These are phyloP conservation scores for Argya squamiceps DNA, from an alignment of 2,797 vertebrate species.

Conservation along the genomic window DNA sequence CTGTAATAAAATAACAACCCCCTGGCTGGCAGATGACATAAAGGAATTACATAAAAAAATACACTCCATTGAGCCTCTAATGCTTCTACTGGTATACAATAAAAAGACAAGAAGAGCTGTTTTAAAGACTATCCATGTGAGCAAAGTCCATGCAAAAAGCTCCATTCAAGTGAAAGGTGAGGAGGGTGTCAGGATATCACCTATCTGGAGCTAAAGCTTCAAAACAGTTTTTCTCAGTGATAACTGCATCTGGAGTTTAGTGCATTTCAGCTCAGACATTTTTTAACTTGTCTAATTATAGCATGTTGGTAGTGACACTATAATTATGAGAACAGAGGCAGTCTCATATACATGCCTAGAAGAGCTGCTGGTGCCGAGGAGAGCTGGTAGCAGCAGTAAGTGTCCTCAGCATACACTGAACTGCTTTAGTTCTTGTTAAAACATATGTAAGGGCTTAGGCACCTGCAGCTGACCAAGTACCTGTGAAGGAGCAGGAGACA, in stretches of 20 bases:
- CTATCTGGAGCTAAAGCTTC: not conserved
- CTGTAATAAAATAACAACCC: not conserved
- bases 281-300: conserved; percentile 49
- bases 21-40: not conserved
- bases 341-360: not conserved
- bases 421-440: not conserved
- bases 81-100: not conserved
- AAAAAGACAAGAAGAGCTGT: not conserved
- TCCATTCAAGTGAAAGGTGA: not conserved
- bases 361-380: not conserved
- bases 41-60: not conserved
- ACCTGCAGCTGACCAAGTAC: not conserved
- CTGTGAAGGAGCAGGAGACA: not conserved
- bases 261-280: not conserved
- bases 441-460: not conserved
- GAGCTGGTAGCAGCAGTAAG: not conserved
- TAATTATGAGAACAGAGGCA: conserved; percentile 10
- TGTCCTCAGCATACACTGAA: not conserved
- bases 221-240: not conserved
- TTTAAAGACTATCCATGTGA: not conserved
- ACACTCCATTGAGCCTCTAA: not conserved
- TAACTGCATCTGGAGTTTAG: not conserved
- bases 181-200: not conserved
- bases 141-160: not conserved
- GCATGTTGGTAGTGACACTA: not conserved